phyloP scores from a whole-genome alignment of 2,888 invertebrate genomes.

The Spodoptera picta region DNA sequence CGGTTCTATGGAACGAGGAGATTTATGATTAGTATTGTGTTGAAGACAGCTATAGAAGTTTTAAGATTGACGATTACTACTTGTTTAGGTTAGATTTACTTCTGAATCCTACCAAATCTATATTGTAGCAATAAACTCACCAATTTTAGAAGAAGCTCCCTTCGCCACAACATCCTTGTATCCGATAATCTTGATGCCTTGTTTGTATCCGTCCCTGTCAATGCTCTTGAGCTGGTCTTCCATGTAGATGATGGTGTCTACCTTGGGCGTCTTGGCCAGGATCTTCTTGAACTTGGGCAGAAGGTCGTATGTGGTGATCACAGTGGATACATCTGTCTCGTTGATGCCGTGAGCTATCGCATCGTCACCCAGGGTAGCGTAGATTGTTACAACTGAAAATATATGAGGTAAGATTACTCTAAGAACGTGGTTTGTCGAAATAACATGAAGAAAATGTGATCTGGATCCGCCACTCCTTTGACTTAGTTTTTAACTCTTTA shows the following conservation, averaged over 20 bases:
- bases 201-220: constrained; percentile 91
- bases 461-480: no score
- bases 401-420: neutral
- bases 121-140: constrained; percentile 61
- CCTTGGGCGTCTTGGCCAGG: constrained; percentile 91
- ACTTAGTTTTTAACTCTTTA: no score
- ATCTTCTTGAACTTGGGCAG: constrained; percentile 96
- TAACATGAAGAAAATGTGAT: no score
- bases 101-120: no score
- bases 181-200: constrained; percentile 91
- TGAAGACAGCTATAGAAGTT: no score
- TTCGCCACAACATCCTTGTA: constrained; percentile 90
- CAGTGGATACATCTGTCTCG: constrained; percentile 97
- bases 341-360: constrained; percentile 98
- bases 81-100: no score
- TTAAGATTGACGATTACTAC: no score
- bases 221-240: constrained; percentile 95
- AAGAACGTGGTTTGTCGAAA: no score
- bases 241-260: constrained; percentile 95
- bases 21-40: neutral
- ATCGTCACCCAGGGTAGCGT: constrained; percentile 98
- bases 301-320: constrained; percentile 97
- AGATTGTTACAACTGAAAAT: constrained; percentile 95
- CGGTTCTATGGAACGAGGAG: constrained; percentile 76
- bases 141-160: constrained; percentile 76